A percentile compares a stretch with the other conserved stretches of the same genome.
phyloP scores from a whole-genome alignment of 2,797 vertebrate species.

The Prionace glauca region DNA sequence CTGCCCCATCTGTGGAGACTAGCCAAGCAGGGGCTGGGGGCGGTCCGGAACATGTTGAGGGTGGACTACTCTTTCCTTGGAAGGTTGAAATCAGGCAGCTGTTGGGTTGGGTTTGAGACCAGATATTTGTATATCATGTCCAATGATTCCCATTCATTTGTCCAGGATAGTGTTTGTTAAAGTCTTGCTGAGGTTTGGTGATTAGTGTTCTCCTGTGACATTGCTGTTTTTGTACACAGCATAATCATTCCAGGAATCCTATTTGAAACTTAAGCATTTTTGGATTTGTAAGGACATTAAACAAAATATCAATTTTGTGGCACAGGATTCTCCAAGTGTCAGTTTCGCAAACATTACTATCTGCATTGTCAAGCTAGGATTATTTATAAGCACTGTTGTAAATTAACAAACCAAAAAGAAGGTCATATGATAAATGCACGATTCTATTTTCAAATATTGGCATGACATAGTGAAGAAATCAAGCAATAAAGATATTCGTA shows the following conservation, averaged over 20 bases:
- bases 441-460: not conserved
- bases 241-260: not conserved
- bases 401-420: not conserved
- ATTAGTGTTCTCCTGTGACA: not conserved
- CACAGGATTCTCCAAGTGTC: not conserved
- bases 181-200: not conserved
- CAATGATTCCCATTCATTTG: no score
- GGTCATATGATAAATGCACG: not conserved
- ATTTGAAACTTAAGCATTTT: not conserved
- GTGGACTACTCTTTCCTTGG: no score
- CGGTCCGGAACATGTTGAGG: no score
- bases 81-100: no score
- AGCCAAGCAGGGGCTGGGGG: no score
- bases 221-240: not conserved
- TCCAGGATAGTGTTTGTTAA: not conserved
- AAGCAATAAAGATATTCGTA: not conserved
- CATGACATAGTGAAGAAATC: not conserved
- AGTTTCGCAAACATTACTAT: not conserved
- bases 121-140: no score
- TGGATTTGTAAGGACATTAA: not conserved
- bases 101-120: no score
- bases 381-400: constrained; percentile 2
- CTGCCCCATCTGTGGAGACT: no score
- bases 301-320: not conserved
- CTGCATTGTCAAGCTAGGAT: not conserved